phyloP scores from a whole-genome alignment of 2,797 vertebrate genomes.

The Protonibea diacanthus region DNA sequence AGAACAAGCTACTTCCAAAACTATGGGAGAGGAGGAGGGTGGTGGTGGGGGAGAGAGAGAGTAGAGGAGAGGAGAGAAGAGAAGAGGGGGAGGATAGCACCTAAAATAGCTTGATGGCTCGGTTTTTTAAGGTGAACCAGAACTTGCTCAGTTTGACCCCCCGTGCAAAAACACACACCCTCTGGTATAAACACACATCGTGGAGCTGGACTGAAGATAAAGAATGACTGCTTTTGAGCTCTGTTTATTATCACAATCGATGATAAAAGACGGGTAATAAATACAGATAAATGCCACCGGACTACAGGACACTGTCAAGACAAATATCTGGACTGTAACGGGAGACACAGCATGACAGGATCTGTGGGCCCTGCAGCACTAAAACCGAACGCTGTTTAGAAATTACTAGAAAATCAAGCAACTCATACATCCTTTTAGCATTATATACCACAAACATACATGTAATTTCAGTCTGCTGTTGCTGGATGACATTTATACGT shows the following conservation, averaged over 20 bases:
- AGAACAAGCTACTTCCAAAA: slow-evolving; percentile 19
- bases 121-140: slow-evolving; percentile 49
- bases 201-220: slow-evolving; percentile 43
- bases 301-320: slow-evolving; percentile 65
- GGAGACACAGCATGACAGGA: slow-evolving; percentile 52
- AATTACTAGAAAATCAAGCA: slow-evolving; percentile 28
- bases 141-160: slow-evolving; percentile 32
- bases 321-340: slow-evolving; percentile 42
- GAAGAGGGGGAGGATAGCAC: background rate
- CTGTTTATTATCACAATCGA: slow-evolving; percentile 59
- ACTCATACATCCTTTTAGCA: slow-evolving; percentile 13
- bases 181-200: slow-evolving; percentile 41
- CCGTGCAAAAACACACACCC: slow-evolving; percentile 30
- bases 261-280: slow-evolving; percentile 60
- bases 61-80: background rate
- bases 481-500: background rate
- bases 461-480: slow-evolving; percentile 3
- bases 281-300: slow-evolving; percentile 67
- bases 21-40: background rate
- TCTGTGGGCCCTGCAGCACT: slow-evolving; percentile 35
- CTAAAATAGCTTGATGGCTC: slow-evolving; percentile 47
- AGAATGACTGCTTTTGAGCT: slow-evolving; percentile 37
- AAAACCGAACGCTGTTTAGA: slow-evolving; percentile 29
- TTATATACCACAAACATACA: background rate
- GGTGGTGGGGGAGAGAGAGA: background rate